A percentile compares a stretch with the other conserved stretches of the same genome.
Evolutionary conservation across 1,140 invertebrate genomes (phyloP).

Genomic region (Drosophila biarmipes): DNA sequence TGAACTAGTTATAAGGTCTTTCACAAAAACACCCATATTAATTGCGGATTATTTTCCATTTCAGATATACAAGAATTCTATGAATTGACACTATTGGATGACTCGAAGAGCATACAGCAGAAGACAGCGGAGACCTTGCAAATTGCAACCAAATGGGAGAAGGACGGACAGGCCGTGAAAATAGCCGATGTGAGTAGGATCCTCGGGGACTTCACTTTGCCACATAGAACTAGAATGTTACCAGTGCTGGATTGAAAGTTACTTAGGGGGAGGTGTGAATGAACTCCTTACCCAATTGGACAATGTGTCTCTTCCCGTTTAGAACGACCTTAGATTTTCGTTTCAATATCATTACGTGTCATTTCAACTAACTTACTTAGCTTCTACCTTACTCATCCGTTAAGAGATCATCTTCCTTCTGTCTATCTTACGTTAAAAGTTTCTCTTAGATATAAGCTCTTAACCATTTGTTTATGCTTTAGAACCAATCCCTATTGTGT

Average conservation of each 20-base stretch:
- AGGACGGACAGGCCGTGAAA: conserved; percentile 82
- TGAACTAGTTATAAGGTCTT: too few species aligned
- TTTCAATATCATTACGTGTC: conserved; percentile 21
- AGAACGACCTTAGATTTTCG: conserved; percentile 15
- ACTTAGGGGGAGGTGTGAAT: not conserved
- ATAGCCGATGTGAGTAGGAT: conserved; percentile 76
- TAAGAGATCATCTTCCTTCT: conserved; percentile 4
- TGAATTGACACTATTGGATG: conserved; percentile 97
- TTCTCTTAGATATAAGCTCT: too few species aligned
- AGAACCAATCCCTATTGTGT: not conserved
- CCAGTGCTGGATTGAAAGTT: not conserved
- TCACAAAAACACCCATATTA: not conserved
- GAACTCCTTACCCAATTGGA: not conserved
- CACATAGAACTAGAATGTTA: conserved; percentile 3
- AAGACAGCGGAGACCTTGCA: conserved; percentile 97
- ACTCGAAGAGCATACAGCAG: conserved; percentile 96
- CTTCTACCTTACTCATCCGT: not conserved
- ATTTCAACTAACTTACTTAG: conserved; percentile 9
- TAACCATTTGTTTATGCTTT: not conserved
- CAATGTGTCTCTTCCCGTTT: conserved; percentile 3
- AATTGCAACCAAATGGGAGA: conserved; percentile 98
- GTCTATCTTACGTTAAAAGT: not conserved
- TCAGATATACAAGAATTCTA: conserved; percentile 99
- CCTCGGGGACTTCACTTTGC: too few species aligned
- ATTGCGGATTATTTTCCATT: conserved; percentile 85